Base-by-base conservation (phyloP, 1,140 invertebrate genomes). In the Calliopsis andreniformis region DNA sequence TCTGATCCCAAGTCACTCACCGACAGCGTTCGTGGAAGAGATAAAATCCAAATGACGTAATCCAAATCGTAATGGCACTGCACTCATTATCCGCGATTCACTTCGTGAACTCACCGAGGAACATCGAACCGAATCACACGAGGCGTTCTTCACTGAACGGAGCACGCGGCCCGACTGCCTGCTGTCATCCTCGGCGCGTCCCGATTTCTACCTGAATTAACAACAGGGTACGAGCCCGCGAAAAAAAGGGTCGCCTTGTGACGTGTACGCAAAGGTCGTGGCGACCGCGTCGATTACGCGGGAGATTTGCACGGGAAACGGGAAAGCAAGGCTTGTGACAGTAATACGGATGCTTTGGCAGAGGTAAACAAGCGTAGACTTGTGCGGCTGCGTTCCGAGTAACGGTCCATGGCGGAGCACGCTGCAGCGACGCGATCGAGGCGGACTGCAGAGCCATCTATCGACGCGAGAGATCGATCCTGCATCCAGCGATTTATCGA, bases 351-450 rank as follows among this genome's bases (percentile, higher is more conserved):
- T 45, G 35, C 18, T 64, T 63, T 53, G 25, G 49, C 20, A 23
- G 45, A 53, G 3, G 14, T 14, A 72, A 72, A 72, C 59, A 72
- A 72, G 14, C 59, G 69, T 3, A 53, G 12, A 16, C 45, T 49
- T 12, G 1, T 18, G 18, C 30, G 16, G 61, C 47, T 8, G 59
- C 69, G 35, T 63, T 51, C 39, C 32, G 3, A 63, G n/a, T 72
- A 53, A 72, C 69, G 69, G 59, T 72, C 69, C 47, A 63, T 53
- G 59, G 47, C 32, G 32, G 58, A 30, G 63, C 43, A 71, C 56
- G 20, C 28, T n/a, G 25, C 47, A 32, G 43, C 32, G 5, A 42
- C 2, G 43, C 30, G 45, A 72, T 51, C 58, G 32, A 39, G 35
- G 20, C 10, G n/a, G 23, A 49, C 43, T 0, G 0, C 58, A 72